Conservation (phyloP, 2,797 vertebrate species). For the Myotis planiceps region DNA sequence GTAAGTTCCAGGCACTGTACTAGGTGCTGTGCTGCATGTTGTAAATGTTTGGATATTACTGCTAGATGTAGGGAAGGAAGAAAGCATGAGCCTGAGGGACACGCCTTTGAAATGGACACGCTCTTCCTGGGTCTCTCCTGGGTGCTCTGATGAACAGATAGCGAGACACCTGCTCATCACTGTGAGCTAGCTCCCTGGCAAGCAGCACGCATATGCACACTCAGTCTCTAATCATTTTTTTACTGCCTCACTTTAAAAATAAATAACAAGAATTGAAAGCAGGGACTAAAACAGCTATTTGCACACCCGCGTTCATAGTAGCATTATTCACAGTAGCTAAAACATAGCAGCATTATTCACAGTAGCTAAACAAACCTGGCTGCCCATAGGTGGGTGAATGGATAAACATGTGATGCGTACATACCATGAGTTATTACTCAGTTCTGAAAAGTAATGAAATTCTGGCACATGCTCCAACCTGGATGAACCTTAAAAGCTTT, state of each 20-base stretch:
- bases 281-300: neutral
- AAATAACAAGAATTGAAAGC: neutral
- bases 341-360: neutral
- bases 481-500: neutral
- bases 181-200: neutral
- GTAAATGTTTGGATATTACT: neutral
- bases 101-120: neutral
- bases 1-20: neutral
- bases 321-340: neutral
- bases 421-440: neutral
- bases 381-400: neutral
- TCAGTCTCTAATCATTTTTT: neutral
- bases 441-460: neutral
- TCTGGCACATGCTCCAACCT: neutral
- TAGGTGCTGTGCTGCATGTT: accelerated
- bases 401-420: neutral
- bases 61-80: neutral
- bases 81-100: neutral
- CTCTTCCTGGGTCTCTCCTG: neutral
- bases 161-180: neutral
- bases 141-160: neutral
- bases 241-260: neutral
- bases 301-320: neutral
- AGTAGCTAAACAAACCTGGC: neutral
- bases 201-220: neutral